These are phyloP conservation scores for Perodicticus potto DNA, from an alignment of 2,797 vertebrate genomes.

Conservation along the genomic window DNA sequence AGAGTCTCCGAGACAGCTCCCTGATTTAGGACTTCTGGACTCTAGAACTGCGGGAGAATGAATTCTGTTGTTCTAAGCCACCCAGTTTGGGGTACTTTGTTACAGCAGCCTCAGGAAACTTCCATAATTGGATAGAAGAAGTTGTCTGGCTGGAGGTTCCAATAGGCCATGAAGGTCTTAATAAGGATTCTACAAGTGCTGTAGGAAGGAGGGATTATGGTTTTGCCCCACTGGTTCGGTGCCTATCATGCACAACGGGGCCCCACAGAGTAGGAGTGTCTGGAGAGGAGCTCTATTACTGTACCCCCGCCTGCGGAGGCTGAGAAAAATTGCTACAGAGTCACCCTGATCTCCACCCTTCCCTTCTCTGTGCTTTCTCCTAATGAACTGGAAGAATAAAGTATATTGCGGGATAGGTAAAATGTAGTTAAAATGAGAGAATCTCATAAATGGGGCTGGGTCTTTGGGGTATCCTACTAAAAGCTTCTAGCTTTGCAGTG, in stretches of 20 bases:
- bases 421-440: not conserved
- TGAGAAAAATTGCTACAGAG: not conserved
- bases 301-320: too few relatives aligned
- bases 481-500: not conserved
- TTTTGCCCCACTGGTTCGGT: not conserved
- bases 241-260: accelerated
- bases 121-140: not conserved
- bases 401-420: not conserved
- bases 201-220: not conserved
- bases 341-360: not conserved
- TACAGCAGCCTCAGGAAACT: not conserved
- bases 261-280: accelerated
- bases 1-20: not conserved
- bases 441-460: not conserved
- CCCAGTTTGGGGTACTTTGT: not conserved
- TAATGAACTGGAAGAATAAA: not conserved
- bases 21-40: not conserved
- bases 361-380: not conserved
- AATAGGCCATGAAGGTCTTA: accelerated
- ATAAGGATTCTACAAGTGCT: too few relatives aligned
- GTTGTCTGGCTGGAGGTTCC: not conserved
- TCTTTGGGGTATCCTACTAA: not conserved
- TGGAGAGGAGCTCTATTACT: not conserved
- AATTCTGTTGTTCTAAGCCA: not conserved
- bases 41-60: not conserved